A percentile compares a stretch with the other conserved stretches of the same genome.
phyloP scores from a whole-genome alignment of 1,140 invertebrate species.

The Drosophila lini region DNA sequence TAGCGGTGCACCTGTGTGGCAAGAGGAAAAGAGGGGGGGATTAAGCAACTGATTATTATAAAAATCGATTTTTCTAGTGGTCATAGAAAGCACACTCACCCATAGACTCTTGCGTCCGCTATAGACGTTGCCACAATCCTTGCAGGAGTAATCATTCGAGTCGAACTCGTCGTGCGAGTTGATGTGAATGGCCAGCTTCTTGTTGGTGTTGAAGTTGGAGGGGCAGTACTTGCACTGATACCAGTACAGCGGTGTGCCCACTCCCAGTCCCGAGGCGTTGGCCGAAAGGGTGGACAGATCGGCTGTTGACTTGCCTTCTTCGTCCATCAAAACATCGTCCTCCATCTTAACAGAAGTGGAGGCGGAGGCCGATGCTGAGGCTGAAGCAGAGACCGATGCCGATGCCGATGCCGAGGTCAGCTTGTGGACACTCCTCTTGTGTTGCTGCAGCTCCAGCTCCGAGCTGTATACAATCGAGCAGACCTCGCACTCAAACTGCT shows the following conservation, averaged over 20 bases:
- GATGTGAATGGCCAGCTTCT: constrained; percentile 84
- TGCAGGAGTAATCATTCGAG: constrained; percentile 83
- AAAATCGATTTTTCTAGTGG: too few relatives aligned
- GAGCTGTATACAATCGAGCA: constrained; percentile 81
- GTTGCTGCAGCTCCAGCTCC: constrained; percentile 69
- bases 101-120: constrained; percentile 83
- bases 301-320: constrained; percentile 5
- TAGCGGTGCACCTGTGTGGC: constrained; percentile 76
- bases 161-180: constrained; percentile 84
- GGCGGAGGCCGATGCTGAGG: not conserved
- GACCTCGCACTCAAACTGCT: constrained; percentile 83
- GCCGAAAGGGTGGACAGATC: constrained; percentile 15
- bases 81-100: constrained; percentile 47
- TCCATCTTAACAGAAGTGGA: constrained; percentile 30
- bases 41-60: not conserved
- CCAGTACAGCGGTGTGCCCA: constrained; percentile 70
- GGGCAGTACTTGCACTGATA: constrained; percentile 84
- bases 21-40: not conserved
- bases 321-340: constrained; percentile 9
- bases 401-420: constrained; percentile 22
- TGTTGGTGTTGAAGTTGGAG: constrained; percentile 83
- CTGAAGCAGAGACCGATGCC: constrained; percentile 16
- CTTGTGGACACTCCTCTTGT: constrained; percentile 68
- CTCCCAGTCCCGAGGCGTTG: not conserved
- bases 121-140: constrained; percentile 84